Conservation (phyloP, 2,888 invertebrate genomes). For the Nasonia oneida region DNA sequence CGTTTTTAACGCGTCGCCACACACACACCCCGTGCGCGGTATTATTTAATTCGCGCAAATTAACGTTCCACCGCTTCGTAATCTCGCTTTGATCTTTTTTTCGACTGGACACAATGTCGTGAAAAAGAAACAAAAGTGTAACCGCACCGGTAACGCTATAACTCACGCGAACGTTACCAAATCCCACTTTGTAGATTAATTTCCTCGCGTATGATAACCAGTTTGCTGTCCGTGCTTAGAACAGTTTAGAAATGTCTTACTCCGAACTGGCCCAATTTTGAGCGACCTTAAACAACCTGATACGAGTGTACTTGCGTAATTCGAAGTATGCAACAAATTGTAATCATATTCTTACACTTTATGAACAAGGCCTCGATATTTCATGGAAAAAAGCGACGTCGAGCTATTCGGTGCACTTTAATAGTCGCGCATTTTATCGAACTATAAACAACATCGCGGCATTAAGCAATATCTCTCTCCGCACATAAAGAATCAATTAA, state of each 20-base stretch:
- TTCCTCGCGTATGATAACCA: background rate
- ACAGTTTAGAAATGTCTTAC: conserved; percentile 1
- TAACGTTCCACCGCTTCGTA: background rate
- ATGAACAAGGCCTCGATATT: background rate
- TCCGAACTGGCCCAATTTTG: background rate
- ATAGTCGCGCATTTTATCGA: background rate
- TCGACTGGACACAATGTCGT: background rate
- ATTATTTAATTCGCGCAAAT: conserved; percentile 21
- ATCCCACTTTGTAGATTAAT: background rate
- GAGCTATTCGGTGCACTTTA: background rate
- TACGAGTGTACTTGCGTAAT: background rate
- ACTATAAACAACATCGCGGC: background rate
- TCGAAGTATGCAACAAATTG: background rate
- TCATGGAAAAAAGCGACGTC: background rate
- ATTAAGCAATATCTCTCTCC: background rate
- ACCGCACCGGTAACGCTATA: background rate
- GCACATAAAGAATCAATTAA: background rate
- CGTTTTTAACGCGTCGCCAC: background rate
- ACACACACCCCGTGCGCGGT: background rate
- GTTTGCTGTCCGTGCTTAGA: background rate
- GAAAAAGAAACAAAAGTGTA: background rate
- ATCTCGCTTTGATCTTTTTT: background rate
- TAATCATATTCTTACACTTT: background rate
- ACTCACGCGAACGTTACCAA: background rate
- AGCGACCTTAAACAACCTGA: background rate